These are phyloP conservation scores for Apaloderma vittatum DNA, from an alignment of 2,113 vertebrate species.

Conservation along the genomic window DNA sequence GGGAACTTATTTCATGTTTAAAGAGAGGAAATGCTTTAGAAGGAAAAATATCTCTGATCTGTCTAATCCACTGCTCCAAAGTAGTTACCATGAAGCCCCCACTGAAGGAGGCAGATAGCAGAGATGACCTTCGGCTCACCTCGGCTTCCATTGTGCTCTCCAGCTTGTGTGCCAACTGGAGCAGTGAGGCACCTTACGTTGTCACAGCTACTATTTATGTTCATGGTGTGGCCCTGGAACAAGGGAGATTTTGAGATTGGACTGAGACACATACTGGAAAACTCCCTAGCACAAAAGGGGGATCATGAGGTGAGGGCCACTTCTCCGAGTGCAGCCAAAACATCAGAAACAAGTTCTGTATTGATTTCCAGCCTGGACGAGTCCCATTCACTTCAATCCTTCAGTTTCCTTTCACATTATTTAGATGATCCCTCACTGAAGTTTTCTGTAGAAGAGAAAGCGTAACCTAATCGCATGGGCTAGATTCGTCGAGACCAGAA, in stretches of 20 bases:
- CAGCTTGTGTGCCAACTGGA: background rate
- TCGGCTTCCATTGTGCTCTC: background rate
- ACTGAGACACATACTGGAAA: background rate
- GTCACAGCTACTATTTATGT: background rate
- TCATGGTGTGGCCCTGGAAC: background rate
- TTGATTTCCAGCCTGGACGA: background rate
- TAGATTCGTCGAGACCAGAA: background rate
- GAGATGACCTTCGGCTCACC: slow-evolving; percentile 17
- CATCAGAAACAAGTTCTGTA: background rate
- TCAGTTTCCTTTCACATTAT: background rate
- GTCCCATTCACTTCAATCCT: background rate
- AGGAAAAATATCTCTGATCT: background rate
- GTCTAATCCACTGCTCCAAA: background rate
- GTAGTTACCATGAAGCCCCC: background rate
- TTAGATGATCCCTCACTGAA: background rate
- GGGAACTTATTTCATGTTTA: slow-evolving; percentile 16
- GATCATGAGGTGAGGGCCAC: background rate
- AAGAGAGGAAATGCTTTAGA: slow-evolving; percentile 13
- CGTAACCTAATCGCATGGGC: background rate
- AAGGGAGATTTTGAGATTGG: background rate
- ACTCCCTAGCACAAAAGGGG: background rate
- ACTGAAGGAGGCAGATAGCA: background rate
- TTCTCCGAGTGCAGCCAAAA: background rate
- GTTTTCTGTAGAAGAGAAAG: background rate
- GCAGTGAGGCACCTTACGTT: background rate